These are phyloP conservation scores for Drosophila saltans DNA, from an alignment of 1,140 invertebrate species.

Conservation along the genomic window DNA sequence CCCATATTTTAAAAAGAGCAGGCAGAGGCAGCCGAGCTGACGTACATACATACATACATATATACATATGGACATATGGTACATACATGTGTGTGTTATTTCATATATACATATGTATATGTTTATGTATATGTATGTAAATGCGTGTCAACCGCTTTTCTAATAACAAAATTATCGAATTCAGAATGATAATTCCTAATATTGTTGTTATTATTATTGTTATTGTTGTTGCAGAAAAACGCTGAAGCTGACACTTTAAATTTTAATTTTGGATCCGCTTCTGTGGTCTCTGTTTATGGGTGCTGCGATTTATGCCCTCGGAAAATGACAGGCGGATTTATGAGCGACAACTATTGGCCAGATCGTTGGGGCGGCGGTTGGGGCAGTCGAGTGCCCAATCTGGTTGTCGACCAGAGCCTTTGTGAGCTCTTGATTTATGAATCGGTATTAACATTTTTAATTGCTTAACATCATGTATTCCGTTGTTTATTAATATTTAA, in stretches of 20 bases:
- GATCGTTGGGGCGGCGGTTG: conserved; percentile 42
- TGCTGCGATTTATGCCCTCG: conserved; percentile 57
- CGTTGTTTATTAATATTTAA: conserved; percentile 82
- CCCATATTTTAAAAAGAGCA: conserved; percentile 58
- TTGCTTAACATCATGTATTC: conserved; percentile 82
- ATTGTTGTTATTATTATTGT: conserved; percentile 26
- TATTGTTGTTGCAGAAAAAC: conserved; percentile 20
- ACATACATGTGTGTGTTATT: conserved; percentile 29
- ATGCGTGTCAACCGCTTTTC: conserved; percentile 34
- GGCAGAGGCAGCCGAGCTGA: conserved; percentile 15
- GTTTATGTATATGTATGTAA: not conserved
- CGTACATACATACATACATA: conserved; percentile 56
- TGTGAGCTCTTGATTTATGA: conserved; percentile 78
- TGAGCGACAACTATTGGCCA: conserved; percentile 78
- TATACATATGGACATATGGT: no score
- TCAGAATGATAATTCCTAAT: conserved; percentile 54
- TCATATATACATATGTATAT: no score
- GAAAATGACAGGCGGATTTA: conserved; percentile 69
- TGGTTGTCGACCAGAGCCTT: conserved; percentile 64
- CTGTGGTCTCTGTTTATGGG: conserved; percentile 45
- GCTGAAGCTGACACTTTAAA: conserved; percentile 54
- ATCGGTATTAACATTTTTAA: conserved; percentile 83
- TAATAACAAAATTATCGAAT: conserved; percentile 56
- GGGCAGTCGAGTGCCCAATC: conserved; percentile 60
- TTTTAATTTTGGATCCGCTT: conserved; percentile 59